A percentile compares a stretch with the other conserved stretches of the same genome.
phyloP scores from a whole-genome alignment of 2,888 invertebrate species.

The Hermodice carunculata region DNA sequence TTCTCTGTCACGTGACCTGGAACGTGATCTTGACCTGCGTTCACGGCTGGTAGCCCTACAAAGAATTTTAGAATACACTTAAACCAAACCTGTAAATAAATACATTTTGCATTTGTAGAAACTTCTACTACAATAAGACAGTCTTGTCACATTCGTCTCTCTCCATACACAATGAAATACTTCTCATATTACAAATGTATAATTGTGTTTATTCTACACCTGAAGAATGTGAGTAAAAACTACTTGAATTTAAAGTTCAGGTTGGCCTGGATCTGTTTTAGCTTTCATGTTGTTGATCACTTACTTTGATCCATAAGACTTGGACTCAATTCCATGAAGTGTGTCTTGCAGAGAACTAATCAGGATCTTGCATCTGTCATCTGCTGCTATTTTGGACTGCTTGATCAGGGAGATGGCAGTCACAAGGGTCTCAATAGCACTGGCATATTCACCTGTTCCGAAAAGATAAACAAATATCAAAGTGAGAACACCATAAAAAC shows the following conservation, averaged over 20 bases:
- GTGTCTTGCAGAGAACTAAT: slow-evolving; percentile 98
- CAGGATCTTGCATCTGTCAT: slow-evolving; percentile 97
- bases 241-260: too few species aligned
- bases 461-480: too few species aligned
- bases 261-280: too few species aligned
- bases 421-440: slow-evolving; percentile 98
- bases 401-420: slow-evolving; percentile 99
- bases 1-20: slow-evolving; percentile 74
- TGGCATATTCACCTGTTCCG: slow-evolving; percentile 88
- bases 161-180: too few species aligned
- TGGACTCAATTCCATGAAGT: slow-evolving; percentile 95
- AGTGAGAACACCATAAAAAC: too few species aligned
- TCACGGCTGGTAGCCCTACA: slow-evolving; percentile 51
- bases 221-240: too few species aligned
- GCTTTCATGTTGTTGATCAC: too few species aligned
- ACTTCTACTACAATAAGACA: background rate
- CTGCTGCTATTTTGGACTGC: slow-evolving; percentile 95
- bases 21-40: slow-evolving; percentile 84
- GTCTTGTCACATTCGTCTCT: too few species aligned
- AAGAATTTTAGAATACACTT: too few species aligned
- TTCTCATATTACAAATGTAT: too few species aligned
- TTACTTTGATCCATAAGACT: slow-evolving; percentile 83
- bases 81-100: slow-evolving; percentile 4
- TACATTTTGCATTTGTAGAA: background rate
- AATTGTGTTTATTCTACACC: too few species aligned